Percentiles rank a stretch among this genome's conserved stretches.
These are phyloP conservation scores for Xenotilapia longispinis DNA, from an alignment of 2,113 vertebrate genomes.

Conservation along the genomic window DNA sequence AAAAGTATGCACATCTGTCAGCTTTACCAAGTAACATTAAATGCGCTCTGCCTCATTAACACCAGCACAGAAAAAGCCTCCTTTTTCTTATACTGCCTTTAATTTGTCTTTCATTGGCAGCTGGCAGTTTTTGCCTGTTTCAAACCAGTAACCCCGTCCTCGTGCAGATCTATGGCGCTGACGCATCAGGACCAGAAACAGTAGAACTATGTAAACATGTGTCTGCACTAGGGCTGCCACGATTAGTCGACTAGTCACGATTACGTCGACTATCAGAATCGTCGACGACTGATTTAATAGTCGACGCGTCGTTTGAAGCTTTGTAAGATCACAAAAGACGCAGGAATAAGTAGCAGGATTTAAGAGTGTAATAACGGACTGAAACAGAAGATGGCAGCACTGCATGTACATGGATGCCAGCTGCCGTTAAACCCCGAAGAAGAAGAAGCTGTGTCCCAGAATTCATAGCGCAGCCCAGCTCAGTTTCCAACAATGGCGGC, in stretches of 20 bases:
- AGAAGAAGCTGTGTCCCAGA: too few relatives aligned
- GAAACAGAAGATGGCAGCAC: too few relatives aligned
- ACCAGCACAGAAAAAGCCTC: constrained; percentile 13
- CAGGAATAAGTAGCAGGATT: too few relatives aligned
- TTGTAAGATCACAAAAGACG: too few relatives aligned
- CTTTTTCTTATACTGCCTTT: constrained; percentile 27
- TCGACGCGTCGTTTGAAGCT: too few relatives aligned
- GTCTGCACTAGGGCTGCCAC: neutral
- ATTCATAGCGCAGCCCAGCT: too few relatives aligned
- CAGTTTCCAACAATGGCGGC: too few relatives aligned
- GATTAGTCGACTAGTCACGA: rapidly evolving
- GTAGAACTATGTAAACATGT: neutral
- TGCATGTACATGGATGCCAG: too few relatives aligned
- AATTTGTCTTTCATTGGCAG: constrained; percentile 36
- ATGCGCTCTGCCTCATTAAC: constrained; percentile 49
- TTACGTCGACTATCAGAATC: too few relatives aligned
- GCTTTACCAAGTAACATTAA: constrained; percentile 34
- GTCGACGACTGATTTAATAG: too few relatives aligned
- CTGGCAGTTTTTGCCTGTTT: constrained; percentile 18
- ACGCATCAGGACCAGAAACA: neutral
- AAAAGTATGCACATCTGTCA: constrained; percentile 32
- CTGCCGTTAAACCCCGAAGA: too few relatives aligned
- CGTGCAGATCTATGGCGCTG: neutral
- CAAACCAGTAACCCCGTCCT: constrained; percentile 1
- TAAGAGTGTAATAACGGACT: too few relatives aligned